Percentiles rank a stretch among this genome's conserved stretches.
These are phyloP conservation scores for Ephialtes manifestator DNA, from an alignment of 2,888 invertebrate species.

Conservation along the genomic window DNA sequence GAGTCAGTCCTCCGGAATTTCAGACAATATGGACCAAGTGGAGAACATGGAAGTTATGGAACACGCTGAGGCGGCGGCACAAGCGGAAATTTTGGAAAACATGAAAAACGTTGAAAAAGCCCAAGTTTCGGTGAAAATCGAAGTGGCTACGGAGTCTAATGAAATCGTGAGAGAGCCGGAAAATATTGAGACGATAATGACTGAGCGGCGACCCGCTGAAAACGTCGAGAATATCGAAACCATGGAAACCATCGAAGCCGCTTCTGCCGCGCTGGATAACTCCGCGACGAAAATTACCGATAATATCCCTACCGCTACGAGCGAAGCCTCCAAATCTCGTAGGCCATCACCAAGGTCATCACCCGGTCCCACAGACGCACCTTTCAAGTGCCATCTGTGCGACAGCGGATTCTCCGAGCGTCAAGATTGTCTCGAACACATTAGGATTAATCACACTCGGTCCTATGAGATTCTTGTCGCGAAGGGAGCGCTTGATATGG, in stretches of 20 bases:
- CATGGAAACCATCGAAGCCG: slow-evolving; percentile 77
- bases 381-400: slow-evolving; percentile 97
- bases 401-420: slow-evolving; percentile 94
- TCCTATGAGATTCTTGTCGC: slow-evolving; percentile 94
- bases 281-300: slow-evolving; percentile 26
- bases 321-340: slow-evolving; percentile 75
- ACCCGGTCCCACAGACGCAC: slow-evolving; percentile 88
- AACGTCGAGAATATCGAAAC: slow-evolving; percentile 76
- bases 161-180: slow-evolving; percentile 58
- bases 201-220: background rate
- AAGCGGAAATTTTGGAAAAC: slow-evolving; percentile 66
- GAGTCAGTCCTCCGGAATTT: slow-evolving; percentile 82
- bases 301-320: slow-evolving; percentile 60
- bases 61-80: slow-evolving; percentile 73
- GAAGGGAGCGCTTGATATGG: slow-evolving; percentile 92
- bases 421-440: slow-evolving; percentile 93
- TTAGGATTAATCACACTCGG: slow-evolving; percentile 91
- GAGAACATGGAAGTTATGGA: slow-evolving; percentile 85
- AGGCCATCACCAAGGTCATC: slow-evolving; percentile 82
- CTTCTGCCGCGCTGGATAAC: slow-evolving; percentile 12
- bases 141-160: slow-evolving; percentile 75
- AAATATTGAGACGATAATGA: background rate
- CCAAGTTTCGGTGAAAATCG: slow-evolving; percentile 76
- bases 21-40: slow-evolving; percentile 74
- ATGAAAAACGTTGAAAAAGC: slow-evolving; percentile 1